phyloP scores from a whole-genome alignment of 2,888 invertebrate genomes.

The Metallyticus violacea region DNA sequence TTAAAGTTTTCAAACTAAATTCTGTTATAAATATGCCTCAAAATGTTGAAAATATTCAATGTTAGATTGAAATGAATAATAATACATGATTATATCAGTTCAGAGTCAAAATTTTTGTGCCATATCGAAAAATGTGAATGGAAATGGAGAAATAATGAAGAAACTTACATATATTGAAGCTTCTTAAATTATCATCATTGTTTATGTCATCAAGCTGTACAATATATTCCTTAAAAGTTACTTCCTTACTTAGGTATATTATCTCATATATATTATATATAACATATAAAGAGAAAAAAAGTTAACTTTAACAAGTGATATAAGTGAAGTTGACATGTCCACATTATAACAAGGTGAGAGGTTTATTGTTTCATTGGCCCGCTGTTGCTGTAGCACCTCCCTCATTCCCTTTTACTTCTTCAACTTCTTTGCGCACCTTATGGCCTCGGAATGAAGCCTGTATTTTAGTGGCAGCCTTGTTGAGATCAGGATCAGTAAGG shows the following conservation, averaged over 20 bases:
- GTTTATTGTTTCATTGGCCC: conserved; percentile 53
- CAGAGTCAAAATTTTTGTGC: no score
- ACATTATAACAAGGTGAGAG: conserved; percentile 57
- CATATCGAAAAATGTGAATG: no score
- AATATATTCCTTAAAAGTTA: neutral
- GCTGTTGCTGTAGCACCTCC: conserved; percentile 56
- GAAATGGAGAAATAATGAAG: no score
- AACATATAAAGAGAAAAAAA: neutral
- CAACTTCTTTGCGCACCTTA: conserved; percentile 75
- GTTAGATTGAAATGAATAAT: no score
- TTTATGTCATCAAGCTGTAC: neutral
- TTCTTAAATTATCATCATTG: no score
- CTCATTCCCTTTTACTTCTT: conserved; percentile 8
- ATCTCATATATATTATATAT: neutral
- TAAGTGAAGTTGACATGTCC: neutral
- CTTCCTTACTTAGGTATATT: neutral
- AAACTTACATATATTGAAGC: no score
- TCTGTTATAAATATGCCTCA: no score
- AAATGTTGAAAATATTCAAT: no score
- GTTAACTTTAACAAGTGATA: neutral
- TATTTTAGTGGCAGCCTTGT: conserved; percentile 88
- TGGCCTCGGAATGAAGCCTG: conserved; percentile 91
- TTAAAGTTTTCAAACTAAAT: no score
- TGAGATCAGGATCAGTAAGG: conserved; percentile 79
- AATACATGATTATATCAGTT: no score